phyloP scores from a whole-genome alignment of 2,797 vertebrate species.

The Gephyroberyx darwinii region DNA sequence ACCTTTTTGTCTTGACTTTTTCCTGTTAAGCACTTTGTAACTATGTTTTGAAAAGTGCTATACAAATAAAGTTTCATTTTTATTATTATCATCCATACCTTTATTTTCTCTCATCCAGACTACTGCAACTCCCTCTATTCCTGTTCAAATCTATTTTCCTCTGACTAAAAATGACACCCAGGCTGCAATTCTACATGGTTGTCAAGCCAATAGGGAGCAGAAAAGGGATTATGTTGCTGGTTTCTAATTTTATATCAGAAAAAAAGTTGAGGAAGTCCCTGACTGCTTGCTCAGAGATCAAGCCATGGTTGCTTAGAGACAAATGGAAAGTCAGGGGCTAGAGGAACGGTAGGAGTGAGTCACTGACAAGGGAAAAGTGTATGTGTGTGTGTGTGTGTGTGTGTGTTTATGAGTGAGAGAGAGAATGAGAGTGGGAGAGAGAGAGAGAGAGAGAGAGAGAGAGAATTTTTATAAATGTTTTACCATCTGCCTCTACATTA shows the following conservation, averaged over 20 bases:
- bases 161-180: neutral
- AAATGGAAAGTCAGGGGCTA: slow-evolving; percentile 65
- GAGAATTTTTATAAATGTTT: slow-evolving; percentile 14
- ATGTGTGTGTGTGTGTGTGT: slow-evolving; percentile 1
- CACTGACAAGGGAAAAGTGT: slow-evolving; percentile 47
- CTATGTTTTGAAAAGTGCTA: too few species aligned
- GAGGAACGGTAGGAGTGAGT: slow-evolving; percentile 65
- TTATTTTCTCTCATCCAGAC: too few species aligned
- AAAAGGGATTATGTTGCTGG: slow-evolving; percentile 52
- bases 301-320: slow-evolving; percentile 68
- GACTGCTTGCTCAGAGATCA: slow-evolving; percentile 52
- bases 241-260: slow-evolving; percentile 66
- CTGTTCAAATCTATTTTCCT: neutral
- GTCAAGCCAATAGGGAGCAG: slow-evolving; percentile 18
- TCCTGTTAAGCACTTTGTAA: too few species aligned
- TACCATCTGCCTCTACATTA: neutral
- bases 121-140: too few species aligned
- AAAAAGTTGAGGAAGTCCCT: slow-evolving; percentile 62
- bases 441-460: slow-evolving; percentile 24
- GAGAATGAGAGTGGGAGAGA: slow-evolving; percentile 8
- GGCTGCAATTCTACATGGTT: neutral
- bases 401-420: neutral
- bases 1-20: too few species aligned
- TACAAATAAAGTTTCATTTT: too few species aligned
- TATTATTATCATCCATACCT: too few species aligned